phyloP scores from a whole-genome alignment of 1,140 invertebrate species.

The Odontomachus brunneus region DNA sequence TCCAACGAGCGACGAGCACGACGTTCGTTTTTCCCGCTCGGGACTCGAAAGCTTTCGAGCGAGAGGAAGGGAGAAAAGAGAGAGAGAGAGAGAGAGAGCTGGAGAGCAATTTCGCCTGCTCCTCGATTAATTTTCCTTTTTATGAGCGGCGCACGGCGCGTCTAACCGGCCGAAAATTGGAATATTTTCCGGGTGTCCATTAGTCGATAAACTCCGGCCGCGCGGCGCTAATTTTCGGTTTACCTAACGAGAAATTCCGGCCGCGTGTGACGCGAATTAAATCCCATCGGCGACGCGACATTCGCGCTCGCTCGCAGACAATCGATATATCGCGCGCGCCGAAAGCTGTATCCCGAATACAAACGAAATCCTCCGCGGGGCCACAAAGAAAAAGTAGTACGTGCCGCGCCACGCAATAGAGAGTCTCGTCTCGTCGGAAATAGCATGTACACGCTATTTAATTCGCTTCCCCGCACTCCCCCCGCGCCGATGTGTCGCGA shows the following conservation, averaged over 20 bases:
- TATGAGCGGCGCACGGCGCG: slow-evolving; percentile 21
- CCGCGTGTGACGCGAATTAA: slow-evolving; percentile 56
- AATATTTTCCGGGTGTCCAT: slow-evolving; percentile 55
- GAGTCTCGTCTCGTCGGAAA: too few species aligned
- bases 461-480: too few species aligned
- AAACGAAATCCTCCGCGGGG: slow-evolving; percentile 28
- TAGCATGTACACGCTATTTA: too few species aligned
- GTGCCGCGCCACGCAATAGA: too few species aligned
- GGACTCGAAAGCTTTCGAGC: background rate
- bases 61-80: too few species aligned
- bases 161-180: slow-evolving; percentile 51
- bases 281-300: slow-evolving; percentile 45
- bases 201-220: slow-evolving; percentile 55
- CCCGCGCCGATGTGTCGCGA: too few species aligned
- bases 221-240: slow-evolving; percentile 48
- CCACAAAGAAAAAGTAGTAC: slow-evolving; percentile 41
- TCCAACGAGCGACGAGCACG: slow-evolving; percentile 10
- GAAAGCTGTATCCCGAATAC: slow-evolving; percentile 51
- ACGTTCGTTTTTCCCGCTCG: background rate
- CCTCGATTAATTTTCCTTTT: slow-evolving; percentile 52
- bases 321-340: slow-evolving; percentile 35
- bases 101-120: slow-evolving; percentile 9
- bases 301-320: slow-evolving; percentile 36
- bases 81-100: too few species aligned
- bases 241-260: slow-evolving; percentile 47